A percentile compares a stretch with the other conserved stretches of the same genome.
phyloP scores from a whole-genome alignment of 2,888 invertebrate genomes.

The Tethea ocularis region DNA sequence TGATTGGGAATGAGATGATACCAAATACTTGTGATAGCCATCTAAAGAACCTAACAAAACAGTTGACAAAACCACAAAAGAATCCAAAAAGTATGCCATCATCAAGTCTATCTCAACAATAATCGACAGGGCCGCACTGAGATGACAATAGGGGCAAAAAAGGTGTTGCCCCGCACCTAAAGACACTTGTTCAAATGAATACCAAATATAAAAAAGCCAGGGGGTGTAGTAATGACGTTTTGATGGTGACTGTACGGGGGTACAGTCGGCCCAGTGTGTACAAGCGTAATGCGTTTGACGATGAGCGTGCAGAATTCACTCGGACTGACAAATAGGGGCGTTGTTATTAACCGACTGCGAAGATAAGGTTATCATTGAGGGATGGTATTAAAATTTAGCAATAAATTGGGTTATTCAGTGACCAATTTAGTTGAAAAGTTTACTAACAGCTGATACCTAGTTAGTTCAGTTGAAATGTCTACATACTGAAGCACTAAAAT shows the following conservation, averaged over 20 bases:
- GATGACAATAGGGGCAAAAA: not conserved
- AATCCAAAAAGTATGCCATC: not conserved
- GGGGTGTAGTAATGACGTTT: constrained; percentile 59
- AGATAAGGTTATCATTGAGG: constrained; percentile 4
- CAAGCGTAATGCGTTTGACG: constrained; percentile 51
- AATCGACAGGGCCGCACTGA: constrained; percentile 2
- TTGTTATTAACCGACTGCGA: not conserved
- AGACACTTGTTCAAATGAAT: constrained; percentile 4
- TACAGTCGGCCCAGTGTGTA: constrained; percentile 29
- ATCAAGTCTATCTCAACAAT: not conserved
- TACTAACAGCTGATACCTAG: not conserved
- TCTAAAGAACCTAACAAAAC: too few relatives aligned
- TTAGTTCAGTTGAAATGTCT: not conserved
- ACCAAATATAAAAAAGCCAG: constrained; percentile 34
- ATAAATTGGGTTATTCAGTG: not conserved
- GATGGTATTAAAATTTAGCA: not conserved
- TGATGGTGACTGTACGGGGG: constrained; percentile 52
- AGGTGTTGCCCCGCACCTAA: constrained; percentile 4
- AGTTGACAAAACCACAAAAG: not conserved
- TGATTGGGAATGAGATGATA: too few relatives aligned
- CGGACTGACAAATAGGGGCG: constrained; percentile 22
- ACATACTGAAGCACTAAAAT: too few relatives aligned
- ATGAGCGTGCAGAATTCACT: constrained; percentile 34
- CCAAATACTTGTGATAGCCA: too few relatives aligned
- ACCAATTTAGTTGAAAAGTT: too few relatives aligned